These are phyloP conservation scores for Trichoplusia ni DNA, from an alignment of 1,140 invertebrate genomes.

Conservation along the genomic window DNA sequence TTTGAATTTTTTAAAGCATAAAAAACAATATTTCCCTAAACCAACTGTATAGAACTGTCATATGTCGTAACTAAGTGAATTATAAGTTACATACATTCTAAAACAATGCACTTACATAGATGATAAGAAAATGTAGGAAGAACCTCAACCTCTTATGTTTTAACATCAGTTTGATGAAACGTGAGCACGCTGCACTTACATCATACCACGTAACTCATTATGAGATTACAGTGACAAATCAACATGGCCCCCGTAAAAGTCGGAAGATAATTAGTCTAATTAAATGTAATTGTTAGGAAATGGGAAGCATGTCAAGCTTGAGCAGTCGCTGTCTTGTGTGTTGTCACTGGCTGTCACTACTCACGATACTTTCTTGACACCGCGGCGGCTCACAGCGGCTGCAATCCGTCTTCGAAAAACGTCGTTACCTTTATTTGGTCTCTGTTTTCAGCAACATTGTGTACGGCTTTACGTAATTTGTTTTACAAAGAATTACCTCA, in stretches of 20 bases:
- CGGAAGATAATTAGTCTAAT: slow-evolving; percentile 5
- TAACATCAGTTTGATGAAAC: background rate
- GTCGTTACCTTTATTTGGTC: slow-evolving; percentile 3
- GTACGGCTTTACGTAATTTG: slow-evolving; percentile 20
- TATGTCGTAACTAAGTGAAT: too few relatives aligned
- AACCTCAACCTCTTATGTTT: background rate
- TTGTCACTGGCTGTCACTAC: background rate
- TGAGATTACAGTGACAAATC: slow-evolving; percentile 19
- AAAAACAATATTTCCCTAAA: too few relatives aligned
- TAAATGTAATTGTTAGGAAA: slow-evolving; percentile 29
- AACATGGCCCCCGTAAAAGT: background rate
- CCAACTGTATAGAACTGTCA: too few relatives aligned
- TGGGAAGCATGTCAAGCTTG: slow-evolving; percentile 22
- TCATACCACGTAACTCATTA: background rate
- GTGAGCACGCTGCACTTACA: background rate
- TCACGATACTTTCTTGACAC: slow-evolving; percentile 7
- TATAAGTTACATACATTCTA: too few relatives aligned
- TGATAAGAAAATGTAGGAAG: background rate
- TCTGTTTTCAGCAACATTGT: background rate
- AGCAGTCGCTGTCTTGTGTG: slow-evolving; percentile 27
- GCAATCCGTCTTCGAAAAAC: background rate
- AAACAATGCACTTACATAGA: too few relatives aligned
- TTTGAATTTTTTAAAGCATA: too few relatives aligned
- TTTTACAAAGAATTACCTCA: slow-evolving; percentile 15
- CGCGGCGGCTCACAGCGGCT: background rate